Percentiles rank a stretch among this genome's conserved stretches.
These are phyloP conservation scores for Calycopis cecrops DNA, from an alignment of 1,140 invertebrate genomes.

Conservation along the genomic window DNA sequence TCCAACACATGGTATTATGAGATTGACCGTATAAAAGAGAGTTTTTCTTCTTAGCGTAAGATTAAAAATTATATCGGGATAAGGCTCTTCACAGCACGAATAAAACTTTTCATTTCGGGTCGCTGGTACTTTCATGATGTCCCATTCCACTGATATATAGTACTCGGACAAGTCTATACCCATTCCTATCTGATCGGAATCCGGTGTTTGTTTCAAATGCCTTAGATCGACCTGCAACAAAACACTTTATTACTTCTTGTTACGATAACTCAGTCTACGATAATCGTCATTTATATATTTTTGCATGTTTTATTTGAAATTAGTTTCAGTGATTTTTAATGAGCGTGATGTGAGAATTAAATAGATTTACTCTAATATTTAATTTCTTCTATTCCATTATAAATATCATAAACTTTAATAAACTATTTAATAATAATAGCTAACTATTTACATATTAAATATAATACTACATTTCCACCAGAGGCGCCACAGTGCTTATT, in stretches of 20 bases:
- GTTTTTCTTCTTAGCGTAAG: slow-evolving; percentile 97
- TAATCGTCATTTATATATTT: no score
- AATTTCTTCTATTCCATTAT: no score
- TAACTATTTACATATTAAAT: no score
- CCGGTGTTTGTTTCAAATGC: slow-evolving; percentile 87
- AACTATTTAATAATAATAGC: no score
- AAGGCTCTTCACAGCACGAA: slow-evolving; percentile 93
- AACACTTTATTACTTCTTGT: neutral
- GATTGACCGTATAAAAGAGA: slow-evolving; percentile 97
- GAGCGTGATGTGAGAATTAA: no score
- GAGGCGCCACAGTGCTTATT: no score
- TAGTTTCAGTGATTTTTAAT: no score
- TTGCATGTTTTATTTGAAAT: neutral
- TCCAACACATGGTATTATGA: slow-evolving; percentile 97
- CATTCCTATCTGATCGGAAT: slow-evolving; percentile 88
- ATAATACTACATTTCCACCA: no score
- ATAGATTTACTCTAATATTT: no score
- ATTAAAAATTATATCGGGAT: slow-evolving; percentile 98
- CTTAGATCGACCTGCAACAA: slow-evolving; percentile 87
- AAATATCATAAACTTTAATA: no score
- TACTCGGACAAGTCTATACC: slow-evolving; percentile 96
- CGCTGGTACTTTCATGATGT: slow-evolving; percentile 93
- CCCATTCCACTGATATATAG: slow-evolving; percentile 98
- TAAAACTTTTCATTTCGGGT: slow-evolving; percentile 92
- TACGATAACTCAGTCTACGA: no score